These are phyloP conservation scores for Sylvicola cinctus DNA, from an alignment of 2,888 invertebrate genomes.

Conservation along the genomic window DNA sequence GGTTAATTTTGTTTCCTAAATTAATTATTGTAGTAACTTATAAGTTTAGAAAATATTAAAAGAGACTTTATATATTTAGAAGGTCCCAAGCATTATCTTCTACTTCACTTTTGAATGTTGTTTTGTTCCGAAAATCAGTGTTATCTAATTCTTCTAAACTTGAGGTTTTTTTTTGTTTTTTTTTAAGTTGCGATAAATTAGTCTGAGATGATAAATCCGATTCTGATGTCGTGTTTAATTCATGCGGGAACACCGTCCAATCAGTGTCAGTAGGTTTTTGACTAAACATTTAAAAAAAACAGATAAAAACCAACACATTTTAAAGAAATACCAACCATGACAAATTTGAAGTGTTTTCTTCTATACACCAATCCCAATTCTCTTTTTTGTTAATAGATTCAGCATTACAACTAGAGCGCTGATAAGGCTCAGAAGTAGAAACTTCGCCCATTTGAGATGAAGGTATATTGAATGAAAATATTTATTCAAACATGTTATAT, in stretches of 20 bases:
- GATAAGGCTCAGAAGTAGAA: constrained; percentile 14
- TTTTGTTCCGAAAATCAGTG: too few species aligned
- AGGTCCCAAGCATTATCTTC: constrained; percentile 41
- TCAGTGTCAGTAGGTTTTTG: constrained; percentile 13
- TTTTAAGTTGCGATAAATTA: too few species aligned
- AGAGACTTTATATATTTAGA: constrained; percentile 30
- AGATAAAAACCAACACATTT: background rate
- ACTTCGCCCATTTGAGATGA: constrained; percentile 22
- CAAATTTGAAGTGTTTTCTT: constrained; percentile 9
- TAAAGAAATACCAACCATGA: constrained; percentile 5
- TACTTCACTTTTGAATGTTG: too few species aligned
- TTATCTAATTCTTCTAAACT: too few species aligned
- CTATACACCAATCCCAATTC: constrained; percentile 21
- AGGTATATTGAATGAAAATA: too few species aligned
- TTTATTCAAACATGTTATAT: too few species aligned
- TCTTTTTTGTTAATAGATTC: constrained; percentile 11
- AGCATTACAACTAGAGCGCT: constrained; percentile 16
- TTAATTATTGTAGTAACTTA: too few species aligned
- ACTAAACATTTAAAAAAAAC: constrained; percentile 2
- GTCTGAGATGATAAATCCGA: too few species aligned
- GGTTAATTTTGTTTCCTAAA: too few species aligned
- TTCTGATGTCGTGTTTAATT: constrained; percentile 1
- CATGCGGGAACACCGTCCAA: constrained; percentile 21
- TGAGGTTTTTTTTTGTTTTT: too few species aligned
- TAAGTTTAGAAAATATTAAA: background rate